Evolutionary conservation across 2,797 vertebrate species (phyloP), one percentile per base, ranked within the genome.

Genomic region (Tragelaphus eurycerus): DNA sequence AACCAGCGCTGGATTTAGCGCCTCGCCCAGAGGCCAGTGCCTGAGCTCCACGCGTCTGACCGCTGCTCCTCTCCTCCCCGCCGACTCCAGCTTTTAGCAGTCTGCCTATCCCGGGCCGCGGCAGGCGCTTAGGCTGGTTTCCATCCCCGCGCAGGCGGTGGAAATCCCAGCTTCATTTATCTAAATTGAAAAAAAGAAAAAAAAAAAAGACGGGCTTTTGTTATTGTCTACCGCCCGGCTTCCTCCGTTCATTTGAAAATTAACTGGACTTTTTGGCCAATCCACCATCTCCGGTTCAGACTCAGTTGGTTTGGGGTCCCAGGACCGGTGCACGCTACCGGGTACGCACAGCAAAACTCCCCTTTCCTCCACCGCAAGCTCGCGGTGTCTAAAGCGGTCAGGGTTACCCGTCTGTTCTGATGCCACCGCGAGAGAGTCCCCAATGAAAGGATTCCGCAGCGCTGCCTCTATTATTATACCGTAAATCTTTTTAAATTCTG

Each of bases 401-500:
- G 83, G 86, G 83, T 82, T 94, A 88, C 89, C 50, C 43, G 38
- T 64, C 86, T 91, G 95, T 55, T 93, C 67, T n/a, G 74, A 95
- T 84, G 95, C 96, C 94, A 89, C 89, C 31, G 21, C 14, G 87
- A 92, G 31, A 50, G 89, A 95, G 85, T 93, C 95, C 93, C 76
- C 95, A 86, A 1, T 93, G 90, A 97, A 95, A 96, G 90, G 96
- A 97, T 95, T 90, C 96, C 71, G 93, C 93, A 92, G 96, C 86
- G 88, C 96, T 86, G 90, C 86, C 86, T 98, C 98, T 98, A 98
- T 99, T 98, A 98, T 98, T 98, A 97, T 97, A 98, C 98, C 99
- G 98, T 99, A 99, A 99, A 99, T 99, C 98, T 99, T 97, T 95
- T 89, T 98, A 97, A 98, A 99, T 98, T 98, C 99, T 99, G 99